Conservation (phyloP, 2,888 invertebrate species). For the Drosophila subsilvestris region DNA sequence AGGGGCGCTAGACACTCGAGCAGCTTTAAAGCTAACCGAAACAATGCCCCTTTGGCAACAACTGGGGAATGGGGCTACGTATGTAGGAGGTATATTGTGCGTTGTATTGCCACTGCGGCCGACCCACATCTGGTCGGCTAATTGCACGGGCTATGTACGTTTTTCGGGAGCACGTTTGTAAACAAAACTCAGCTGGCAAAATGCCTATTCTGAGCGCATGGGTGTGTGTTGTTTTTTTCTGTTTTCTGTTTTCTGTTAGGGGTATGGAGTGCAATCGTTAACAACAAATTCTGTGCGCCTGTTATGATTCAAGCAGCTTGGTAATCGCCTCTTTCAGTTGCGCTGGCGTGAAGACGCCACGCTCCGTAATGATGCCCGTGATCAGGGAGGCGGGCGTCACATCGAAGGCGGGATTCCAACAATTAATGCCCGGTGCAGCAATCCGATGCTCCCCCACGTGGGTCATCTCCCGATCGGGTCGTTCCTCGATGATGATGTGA, state of each 20-base stretch:
- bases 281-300: constrained; percentile 47
- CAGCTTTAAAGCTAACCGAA: constrained; percentile 53
- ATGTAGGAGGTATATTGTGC: constrained; percentile 52
- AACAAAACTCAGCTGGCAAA: constrained; percentile 47
- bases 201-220: constrained; percentile 36
- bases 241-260: constrained; percentile 32
- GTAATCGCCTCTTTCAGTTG: constrained; percentile 80
- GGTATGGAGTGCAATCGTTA: constrained; percentile 66
- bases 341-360: constrained; percentile 91
- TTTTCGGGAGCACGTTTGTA: constrained; percentile 32
- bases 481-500: constrained; percentile 96
- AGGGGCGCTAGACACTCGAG: neutral
- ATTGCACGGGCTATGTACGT: constrained; percentile 10
- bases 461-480: constrained; percentile 96
- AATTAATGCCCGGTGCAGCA: constrained; percentile 94
- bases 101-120: constrained; percentile 42
- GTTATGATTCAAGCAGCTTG: constrained; percentile 68
- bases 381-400: constrained; percentile 97
- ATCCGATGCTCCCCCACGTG: constrained; percentile 93
- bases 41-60: constrained; percentile 44
- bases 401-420: constrained; percentile 99
- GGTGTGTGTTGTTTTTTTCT: constrained; percentile 41
- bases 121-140: constrained; percentile 44
- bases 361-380: constrained; percentile 96
- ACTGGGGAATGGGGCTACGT: constrained; percentile 46